Conservation (phyloP, 1,140 invertebrate species). For the Epicauta chinensis region DNA sequence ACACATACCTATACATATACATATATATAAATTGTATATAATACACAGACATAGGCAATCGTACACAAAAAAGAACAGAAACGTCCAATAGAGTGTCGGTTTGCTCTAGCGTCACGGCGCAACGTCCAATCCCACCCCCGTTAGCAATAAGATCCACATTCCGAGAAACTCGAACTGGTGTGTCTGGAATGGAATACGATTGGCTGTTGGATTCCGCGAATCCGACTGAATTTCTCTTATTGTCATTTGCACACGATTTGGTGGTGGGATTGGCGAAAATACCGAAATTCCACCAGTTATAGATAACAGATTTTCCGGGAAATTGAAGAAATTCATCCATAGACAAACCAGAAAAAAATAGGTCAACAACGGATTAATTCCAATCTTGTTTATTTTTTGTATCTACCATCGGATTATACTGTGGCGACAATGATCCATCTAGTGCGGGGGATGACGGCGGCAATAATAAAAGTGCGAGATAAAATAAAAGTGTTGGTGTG, state of each 20-base stretch:
- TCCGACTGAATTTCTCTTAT: conserved; percentile 36
- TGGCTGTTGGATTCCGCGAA: conserved; percentile 33
- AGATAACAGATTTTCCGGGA: background rate
- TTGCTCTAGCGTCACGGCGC: conserved; percentile 20
- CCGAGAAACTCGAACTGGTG: conserved; percentile 33
- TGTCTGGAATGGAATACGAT: conserved; percentile 23
- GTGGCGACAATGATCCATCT: too few species aligned
- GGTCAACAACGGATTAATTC: too few species aligned
- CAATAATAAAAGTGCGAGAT: background rate
- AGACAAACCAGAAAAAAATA: too few species aligned
- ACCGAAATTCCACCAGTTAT: background rate
- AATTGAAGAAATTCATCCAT: background rate
- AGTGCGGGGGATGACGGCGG: background rate
- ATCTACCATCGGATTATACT: too few species aligned
- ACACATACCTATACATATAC: too few species aligned
- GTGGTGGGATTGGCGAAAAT: background rate
- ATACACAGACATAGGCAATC: conserved; percentile 13
- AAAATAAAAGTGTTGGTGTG: background rate
- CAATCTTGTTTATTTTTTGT: too few species aligned
- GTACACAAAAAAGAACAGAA: conserved; percentile 28
- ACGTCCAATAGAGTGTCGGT: conserved; percentile 26
- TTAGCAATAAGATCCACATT: conserved; percentile 36
- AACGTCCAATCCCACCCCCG: conserved; percentile 27
- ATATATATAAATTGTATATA: too few species aligned
- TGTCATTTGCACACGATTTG: conserved; percentile 24